A percentile compares a stretch with the other conserved stretches of the same genome.
Conservation (phyloP, 2,888 invertebrate species). For the Drosophila mimica region DNA sequence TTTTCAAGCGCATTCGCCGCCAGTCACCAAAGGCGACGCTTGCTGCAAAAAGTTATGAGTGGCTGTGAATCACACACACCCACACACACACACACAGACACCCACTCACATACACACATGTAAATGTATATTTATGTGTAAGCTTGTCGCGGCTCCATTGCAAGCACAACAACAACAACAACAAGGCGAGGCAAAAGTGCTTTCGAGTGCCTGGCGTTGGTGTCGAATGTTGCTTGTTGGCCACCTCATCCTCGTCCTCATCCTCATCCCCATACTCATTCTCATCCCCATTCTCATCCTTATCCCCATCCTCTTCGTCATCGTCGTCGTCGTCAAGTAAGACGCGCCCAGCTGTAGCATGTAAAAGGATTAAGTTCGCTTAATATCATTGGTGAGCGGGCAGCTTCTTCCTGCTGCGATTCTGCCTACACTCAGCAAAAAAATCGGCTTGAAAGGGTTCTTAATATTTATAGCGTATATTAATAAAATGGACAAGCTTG, state of each 20-base stretch:
- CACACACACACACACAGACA: conserved; percentile 28
- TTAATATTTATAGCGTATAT: neutral
- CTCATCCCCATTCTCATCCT: neutral
- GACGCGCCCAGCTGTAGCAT: conserved; percentile 60
- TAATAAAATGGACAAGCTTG: too few relatives aligned
- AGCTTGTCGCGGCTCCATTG: conserved; percentile 53
- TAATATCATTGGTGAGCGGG: conserved; percentile 78
- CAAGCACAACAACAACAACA: conserved; percentile 40
- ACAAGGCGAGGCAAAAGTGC: conserved; percentile 21
- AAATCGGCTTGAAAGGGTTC: neutral
- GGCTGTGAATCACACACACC: conserved; percentile 58
- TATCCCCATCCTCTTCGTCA: neutral
- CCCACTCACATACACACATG: conserved; percentile 12
- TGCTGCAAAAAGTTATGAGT: conserved; percentile 73
- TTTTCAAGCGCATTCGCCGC: conserved; percentile 81
- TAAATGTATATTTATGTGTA: conserved; percentile 50
- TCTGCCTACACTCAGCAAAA: neutral
- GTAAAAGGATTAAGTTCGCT: conserved; percentile 79
- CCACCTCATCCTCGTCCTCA: neutral
- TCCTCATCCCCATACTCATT: neutral
- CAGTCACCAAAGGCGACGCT: conserved; percentile 72
- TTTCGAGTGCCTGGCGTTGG: conserved; percentile 8
- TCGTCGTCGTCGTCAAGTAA: conserved; percentile 35
- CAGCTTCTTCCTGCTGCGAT: conserved; percentile 3
- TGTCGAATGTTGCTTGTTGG: conserved; percentile 10